Conservation (phyloP, 2,888 invertebrate genomes). For the Morpho achilles region DNA sequence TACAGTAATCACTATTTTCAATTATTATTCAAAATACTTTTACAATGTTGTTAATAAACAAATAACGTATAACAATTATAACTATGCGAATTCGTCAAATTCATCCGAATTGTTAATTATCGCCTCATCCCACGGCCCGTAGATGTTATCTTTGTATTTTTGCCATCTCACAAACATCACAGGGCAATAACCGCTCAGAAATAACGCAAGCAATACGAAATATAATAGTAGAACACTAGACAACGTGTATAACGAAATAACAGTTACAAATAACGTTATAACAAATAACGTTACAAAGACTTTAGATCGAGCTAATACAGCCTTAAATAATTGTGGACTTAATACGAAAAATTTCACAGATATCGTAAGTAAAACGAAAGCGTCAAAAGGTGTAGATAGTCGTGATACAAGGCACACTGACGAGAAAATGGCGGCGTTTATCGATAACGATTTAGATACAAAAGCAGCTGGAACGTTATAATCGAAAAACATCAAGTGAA, state of each 20-base stretch:
- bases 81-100: conserved; percentile 50
- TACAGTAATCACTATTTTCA: not conserved
- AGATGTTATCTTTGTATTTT: conserved; percentile 92
- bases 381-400: conserved; percentile 90
- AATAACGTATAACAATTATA: not conserved
- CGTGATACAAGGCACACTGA: conserved; percentile 97
- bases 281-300: conserved; percentile 74
- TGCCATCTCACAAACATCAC: conserved; percentile 87
- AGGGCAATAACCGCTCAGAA: conserved; percentile 87
- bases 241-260: conserved; percentile 74
- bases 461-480: conserved; percentile 93
- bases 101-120: conserved; percentile 82
- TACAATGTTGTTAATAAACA: not conserved
- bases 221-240: conserved; percentile 79
- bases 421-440: conserved; percentile 97
- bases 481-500: conserved; percentile 95
- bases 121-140: conserved; percentile 99
- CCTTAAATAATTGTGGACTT: conserved; percentile 88
- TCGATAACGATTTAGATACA: conserved; percentile 93
- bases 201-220: conserved; percentile 79
- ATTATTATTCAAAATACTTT: too few relatives aligned
- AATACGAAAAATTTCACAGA: conserved; percentile 94
- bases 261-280: conserved; percentile 69
- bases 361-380: conserved; percentile 93
- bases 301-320: conserved; percentile 74